A percentile compares a stretch with the other conserved stretches of the same genome.
These are phyloP conservation scores for Strigamia maritima DNA, from an alignment of 2,888 invertebrate species.

Conservation along the genomic window DNA sequence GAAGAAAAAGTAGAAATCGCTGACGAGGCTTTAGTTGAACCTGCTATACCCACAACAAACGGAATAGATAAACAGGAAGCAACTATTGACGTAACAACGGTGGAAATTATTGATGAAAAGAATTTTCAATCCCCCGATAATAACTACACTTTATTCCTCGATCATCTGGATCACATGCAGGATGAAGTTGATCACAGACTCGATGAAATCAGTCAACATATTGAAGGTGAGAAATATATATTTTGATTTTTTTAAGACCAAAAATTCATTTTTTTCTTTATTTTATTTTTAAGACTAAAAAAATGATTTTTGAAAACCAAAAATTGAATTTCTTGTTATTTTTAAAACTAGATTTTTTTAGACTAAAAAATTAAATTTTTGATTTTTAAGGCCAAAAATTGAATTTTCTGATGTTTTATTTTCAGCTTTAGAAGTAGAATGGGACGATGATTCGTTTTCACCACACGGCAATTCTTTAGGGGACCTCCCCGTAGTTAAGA, in stretches of 20 bases:
- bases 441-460: not conserved
- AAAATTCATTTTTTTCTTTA: not conserved
- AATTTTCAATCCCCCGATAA: not conserved
- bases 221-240: slow-evolving; percentile 58
- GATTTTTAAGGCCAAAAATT: no score
- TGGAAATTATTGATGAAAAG: slow-evolving; percentile 53
- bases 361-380: no score
- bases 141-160: slow-evolving; percentile 57
- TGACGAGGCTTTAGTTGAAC: not conserved
- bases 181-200: slow-evolving; percentile 67
- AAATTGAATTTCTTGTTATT: no score
- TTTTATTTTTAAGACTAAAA: not conserved
- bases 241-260: no score
- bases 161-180: slow-evolving; percentile 74
- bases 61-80: not conserved
- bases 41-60: not conserved
- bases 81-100: not conserved
- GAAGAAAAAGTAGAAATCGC: not conserved
- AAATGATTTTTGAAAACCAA: no score
- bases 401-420: no score
- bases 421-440: slow-evolving; percentile 31
- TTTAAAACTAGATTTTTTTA: no score
- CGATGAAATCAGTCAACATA: slow-evolving; percentile 70
- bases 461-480: slow-evolving; percentile 12
- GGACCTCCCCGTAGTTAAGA: slow-evolving; percentile 32